Percentiles rank a stretch among this genome's conserved stretches.
These are phyloP conservation scores for Scomber colias DNA, from an alignment of 2,113 vertebrate species.

Conservation along the genomic window DNA sequence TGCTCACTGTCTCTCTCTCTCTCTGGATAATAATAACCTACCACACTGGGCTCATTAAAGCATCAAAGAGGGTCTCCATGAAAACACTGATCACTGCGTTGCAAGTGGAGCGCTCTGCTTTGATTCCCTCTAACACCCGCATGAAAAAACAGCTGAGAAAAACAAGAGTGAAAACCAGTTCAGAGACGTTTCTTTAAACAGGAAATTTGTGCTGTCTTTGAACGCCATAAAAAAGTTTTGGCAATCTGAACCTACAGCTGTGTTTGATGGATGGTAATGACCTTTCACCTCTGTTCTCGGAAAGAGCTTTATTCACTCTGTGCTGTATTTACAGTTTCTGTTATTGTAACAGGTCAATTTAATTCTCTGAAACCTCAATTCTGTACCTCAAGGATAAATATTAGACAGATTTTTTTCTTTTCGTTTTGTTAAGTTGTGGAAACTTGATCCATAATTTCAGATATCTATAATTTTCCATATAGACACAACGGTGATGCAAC, in stretches of 20 bases:
- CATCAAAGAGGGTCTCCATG: constrained; percentile 68
- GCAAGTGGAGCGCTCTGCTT: constrained; percentile 59
- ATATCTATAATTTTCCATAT: not conserved
- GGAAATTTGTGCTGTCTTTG: constrained; percentile 31
- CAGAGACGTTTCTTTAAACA: constrained; percentile 31
- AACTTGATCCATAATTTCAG: not conserved
- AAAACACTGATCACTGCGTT: constrained; percentile 64
- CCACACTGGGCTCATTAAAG: constrained; percentile 68
- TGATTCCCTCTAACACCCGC: constrained; percentile 55
- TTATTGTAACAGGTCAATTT: not conserved
- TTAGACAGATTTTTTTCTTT: too few species aligned
- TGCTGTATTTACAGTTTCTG: not conserved
- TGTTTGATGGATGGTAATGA: constrained; percentile 15
- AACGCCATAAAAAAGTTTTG: constrained; percentile 31
- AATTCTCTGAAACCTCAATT: not conserved
- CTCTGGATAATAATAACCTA: constrained; percentile 69
- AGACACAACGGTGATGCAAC: too few species aligned
- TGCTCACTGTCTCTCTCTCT: constrained; percentile 11
- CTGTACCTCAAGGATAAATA: not conserved
- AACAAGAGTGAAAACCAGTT: constrained; percentile 27
- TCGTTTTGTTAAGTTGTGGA: not conserved
- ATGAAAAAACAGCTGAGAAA: constrained; percentile 52
- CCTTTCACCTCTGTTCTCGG: constrained; percentile 5
- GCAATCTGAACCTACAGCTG: constrained; percentile 7
- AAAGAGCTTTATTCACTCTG: constrained; percentile 1